Conservation (phyloP, 2,888 invertebrate genomes). For the Mycalesis mineus region DNA sequence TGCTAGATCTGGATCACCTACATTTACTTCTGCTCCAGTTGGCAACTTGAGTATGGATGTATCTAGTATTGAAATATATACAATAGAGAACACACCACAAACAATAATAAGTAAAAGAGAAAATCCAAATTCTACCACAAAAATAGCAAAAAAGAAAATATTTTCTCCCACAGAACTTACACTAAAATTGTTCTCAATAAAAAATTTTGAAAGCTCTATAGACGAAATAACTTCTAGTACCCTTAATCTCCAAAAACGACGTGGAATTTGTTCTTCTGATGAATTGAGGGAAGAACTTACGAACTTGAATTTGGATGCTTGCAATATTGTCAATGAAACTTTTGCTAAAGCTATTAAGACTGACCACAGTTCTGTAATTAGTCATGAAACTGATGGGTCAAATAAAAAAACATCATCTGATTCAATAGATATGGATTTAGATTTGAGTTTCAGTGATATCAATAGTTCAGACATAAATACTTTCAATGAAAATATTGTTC, state of each 20-base stretch:
- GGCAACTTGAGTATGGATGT: slow-evolving; percentile 62
- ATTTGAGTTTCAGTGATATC: slow-evolving; percentile 75
- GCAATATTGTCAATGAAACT: slow-evolving; percentile 54
- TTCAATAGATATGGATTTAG: slow-evolving; percentile 74
- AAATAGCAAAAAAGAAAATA: slow-evolving; percentile 57
- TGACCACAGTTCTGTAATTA: slow-evolving; percentile 63
- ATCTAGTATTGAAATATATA: slow-evolving; percentile 69
- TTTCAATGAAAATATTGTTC: slow-evolving; percentile 76
- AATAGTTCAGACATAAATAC: slow-evolving; percentile 76
- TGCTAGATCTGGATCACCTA: slow-evolving; percentile 69
- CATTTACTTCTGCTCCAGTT: slow-evolving; percentile 68
- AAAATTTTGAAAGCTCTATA: slow-evolving; percentile 66
- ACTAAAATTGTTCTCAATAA: slow-evolving; percentile 62
- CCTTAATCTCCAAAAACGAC: slow-evolving; percentile 71
- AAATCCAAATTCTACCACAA: slow-evolving; percentile 42
- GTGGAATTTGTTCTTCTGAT: slow-evolving; percentile 78
- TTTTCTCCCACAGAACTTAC: slow-evolving; percentile 73
- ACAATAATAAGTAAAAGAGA: slow-evolving; percentile 41
- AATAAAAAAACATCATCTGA: slow-evolving; percentile 75
- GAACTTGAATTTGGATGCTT: slow-evolving; percentile 54
- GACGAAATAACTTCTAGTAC: slow-evolving; percentile 67
- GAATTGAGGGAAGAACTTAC: slow-evolving; percentile 66
- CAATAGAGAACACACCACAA: slow-evolving; percentile 71
- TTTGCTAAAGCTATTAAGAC: slow-evolving; percentile 62
- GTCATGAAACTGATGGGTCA: slow-evolving; percentile 67